phyloP scores from a whole-genome alignment of 1,140 invertebrate genomes.

The Drosophila nikananu region DNA sequence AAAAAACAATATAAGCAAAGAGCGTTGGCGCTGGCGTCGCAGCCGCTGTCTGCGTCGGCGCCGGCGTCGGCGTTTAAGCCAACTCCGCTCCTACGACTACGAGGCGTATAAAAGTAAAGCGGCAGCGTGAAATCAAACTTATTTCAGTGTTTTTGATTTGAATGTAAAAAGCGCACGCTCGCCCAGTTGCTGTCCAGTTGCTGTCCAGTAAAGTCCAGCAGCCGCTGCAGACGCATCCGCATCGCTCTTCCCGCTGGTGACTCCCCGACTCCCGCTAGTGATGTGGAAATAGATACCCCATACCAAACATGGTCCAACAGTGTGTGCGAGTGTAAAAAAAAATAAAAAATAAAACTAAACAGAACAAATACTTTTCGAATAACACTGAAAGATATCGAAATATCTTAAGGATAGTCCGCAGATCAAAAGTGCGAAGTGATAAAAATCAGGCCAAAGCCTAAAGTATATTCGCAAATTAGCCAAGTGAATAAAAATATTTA shows the following conservation, averaged over 20 bases:
- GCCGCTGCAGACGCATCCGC: slow-evolving; percentile 23
- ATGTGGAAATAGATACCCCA: slow-evolving; percentile 28
- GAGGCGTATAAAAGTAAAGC: slow-evolving; percentile 83
- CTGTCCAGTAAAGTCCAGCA: slow-evolving; percentile 60
- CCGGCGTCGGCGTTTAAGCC: slow-evolving; percentile 23
- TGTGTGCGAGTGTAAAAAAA: slow-evolving; percentile 36
- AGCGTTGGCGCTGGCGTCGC: slow-evolving; percentile 39
- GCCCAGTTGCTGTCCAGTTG: slow-evolving; percentile 60
- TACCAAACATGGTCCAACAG: slow-evolving; percentile 22
- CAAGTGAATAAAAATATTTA: slow-evolving; percentile 36
- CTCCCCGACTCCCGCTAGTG: slow-evolving; percentile 21
- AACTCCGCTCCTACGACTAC: slow-evolving; percentile 36
- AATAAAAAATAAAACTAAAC: neutral
- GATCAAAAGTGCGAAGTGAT: slow-evolving; percentile 30
- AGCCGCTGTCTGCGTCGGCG: slow-evolving; percentile 15
- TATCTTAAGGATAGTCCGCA: slow-evolving; percentile 27
- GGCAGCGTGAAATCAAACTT: slow-evolving; percentile 80
- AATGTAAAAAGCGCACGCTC: slow-evolving; percentile 70
- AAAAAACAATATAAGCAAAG: slow-evolving; percentile 30
- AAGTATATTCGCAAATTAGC: slow-evolving; percentile 33
- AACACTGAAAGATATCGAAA: slow-evolving; percentile 7
- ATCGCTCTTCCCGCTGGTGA: slow-evolving; percentile 11
- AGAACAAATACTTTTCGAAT: neutral
- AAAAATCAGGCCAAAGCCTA: slow-evolving; percentile 24
- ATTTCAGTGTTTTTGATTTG: slow-evolving; percentile 85